Evolutionary conservation across 2,113 vertebrate species (phyloP), one percentile per base, ranked within the genome.

Genomic region (Abramis brama): DNA sequence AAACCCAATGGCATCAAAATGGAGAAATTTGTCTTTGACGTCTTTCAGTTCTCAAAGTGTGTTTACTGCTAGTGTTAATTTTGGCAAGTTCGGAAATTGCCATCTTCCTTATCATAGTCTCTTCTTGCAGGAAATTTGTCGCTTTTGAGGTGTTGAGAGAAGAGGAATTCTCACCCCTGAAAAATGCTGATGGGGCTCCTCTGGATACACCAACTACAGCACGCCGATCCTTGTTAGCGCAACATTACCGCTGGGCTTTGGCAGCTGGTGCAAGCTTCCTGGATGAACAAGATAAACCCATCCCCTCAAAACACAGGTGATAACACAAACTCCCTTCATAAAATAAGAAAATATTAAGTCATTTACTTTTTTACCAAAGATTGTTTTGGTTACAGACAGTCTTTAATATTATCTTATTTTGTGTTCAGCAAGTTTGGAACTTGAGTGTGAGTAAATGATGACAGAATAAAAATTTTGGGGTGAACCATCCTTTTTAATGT

Each of bases 1-100:
- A 93, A 95, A 88, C 95, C 98, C 0, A 99, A 99, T 0, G 97
- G 95, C 78, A 98, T 99, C 82, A 99, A 99, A 95, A 96, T 99
- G 98, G 98, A 99, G 95, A 99, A 98, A 91, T 99, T 99, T 93
- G 98, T 99, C 85, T 99, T 99, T 91, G 98, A 99, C 15, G 97
- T 98, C 88, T 97, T 99, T 91, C 96, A 93, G 71, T 99, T 99
- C 88, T 96, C 98, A 80, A 96, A 95, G 98, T 99, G 86, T 94
- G 94, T 77, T 43, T 33, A 45, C 19, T 36, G 15, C 23, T 2
- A 39, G 19, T 7, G 3, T 68, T 27, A 1, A 21, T 70, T 30
- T 77, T 55, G 15, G 10, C 21, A 36, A n/a, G 87, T 6, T 52
- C 0, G 0, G 30, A 6, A 70, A 60, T 10, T 8, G 2, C 2